phyloP scores from a whole-genome alignment of 2,113 vertebrate species.

The Podarcis cretensis region DNA sequence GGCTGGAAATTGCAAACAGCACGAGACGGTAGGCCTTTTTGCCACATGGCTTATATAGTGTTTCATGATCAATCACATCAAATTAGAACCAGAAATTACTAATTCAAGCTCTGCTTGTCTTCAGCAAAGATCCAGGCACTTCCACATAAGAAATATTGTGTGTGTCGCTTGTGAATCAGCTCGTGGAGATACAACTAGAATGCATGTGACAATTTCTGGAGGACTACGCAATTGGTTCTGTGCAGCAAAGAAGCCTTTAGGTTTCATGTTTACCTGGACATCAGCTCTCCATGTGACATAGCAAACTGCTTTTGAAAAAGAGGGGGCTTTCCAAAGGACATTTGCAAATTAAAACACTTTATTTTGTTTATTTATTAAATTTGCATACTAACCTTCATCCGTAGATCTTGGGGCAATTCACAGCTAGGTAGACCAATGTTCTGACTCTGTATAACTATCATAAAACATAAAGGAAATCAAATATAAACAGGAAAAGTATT shows the following conservation, averaged over 20 bases:
- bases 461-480: too few relatives aligned
- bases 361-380: too few relatives aligned
- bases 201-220: background rate
- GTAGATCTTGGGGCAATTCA: too few relatives aligned
- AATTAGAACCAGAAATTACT: conserved; percentile 69
- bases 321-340: background rate
- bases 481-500: too few relatives aligned
- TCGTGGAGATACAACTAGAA: too few relatives aligned
- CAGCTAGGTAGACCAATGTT: too few relatives aligned
- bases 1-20: conserved; percentile 39
- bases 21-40: background rate
- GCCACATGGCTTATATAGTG: conserved; percentile 42
- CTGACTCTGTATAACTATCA: too few relatives aligned
- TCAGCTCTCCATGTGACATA: background rate
- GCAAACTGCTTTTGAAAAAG: background rate
- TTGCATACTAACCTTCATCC: too few relatives aligned
- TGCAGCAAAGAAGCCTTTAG: background rate
- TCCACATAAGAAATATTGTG: background rate
- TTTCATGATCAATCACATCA: conserved; percentile 60
- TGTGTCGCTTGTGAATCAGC: background rate
- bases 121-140: background rate
- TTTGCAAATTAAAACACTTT: too few relatives aligned
- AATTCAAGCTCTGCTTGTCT: conserved; percentile 33
- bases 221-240: background rate
- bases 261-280: background rate